Evolutionary conservation across 2,113 vertebrate species (phyloP).

Genomic region (Oncorhynchus clarkii): DNA sequence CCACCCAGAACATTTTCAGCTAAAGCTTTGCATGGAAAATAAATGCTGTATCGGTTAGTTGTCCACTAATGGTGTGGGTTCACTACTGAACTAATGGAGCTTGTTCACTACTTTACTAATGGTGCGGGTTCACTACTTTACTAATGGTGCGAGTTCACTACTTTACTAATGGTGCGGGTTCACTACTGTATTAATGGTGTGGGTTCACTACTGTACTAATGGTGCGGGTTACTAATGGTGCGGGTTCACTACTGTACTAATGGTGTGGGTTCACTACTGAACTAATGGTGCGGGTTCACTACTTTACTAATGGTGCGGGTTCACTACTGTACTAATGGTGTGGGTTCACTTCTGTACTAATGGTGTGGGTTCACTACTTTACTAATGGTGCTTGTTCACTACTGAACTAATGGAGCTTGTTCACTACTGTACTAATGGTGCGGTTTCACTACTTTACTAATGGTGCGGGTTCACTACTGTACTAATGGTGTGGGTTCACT

Average conservation of each 20-base stretch:
- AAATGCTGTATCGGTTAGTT: no score
- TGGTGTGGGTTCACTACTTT: no score
- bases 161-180: neutral
- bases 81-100: neutral
- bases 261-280: neutral
- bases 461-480: neutral
- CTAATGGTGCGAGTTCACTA: conserved; percentile 3
- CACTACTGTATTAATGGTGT: no score
- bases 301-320: neutral
- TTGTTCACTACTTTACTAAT: no score
- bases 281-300: conserved; percentile 28
- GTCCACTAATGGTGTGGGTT: no score
- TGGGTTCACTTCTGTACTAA: conserved; percentile 31
- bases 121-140: conserved; percentile 19
- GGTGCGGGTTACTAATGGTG: neutral
- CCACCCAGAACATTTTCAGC: no score
- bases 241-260: no score
- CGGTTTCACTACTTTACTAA: neutral
- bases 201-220: conserved; percentile 34
- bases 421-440: conserved; percentile 35
- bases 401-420: no score
- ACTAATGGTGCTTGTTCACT: neutral
- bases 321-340: no score
- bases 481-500: neutral
- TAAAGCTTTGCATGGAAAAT: no score